These are phyloP conservation scores for Achlya flavicornis DNA, from an alignment of 2,888 invertebrate genomes.

Conservation along the genomic window DNA sequence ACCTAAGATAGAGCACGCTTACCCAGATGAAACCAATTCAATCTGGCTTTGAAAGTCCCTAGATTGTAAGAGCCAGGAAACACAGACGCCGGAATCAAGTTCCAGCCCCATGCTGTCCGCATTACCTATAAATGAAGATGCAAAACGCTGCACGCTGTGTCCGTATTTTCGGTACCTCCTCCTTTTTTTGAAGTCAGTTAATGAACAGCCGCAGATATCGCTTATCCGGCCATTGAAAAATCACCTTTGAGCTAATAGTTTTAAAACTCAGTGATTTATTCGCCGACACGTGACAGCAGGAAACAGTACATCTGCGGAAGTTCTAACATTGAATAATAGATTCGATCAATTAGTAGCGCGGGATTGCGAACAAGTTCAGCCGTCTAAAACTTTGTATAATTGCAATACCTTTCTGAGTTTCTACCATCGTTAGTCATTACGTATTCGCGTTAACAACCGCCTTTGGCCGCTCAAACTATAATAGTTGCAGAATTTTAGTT, in stretches of 20 bases:
- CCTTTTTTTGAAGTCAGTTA: too few relatives aligned
- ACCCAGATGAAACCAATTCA: too few relatives aligned
- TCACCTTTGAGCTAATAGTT: background rate
- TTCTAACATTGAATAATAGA: slow-evolving; percentile 69
- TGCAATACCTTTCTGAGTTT: slow-evolving; percentile 58
- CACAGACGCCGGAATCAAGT: too few relatives aligned
- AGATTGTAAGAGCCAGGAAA: too few relatives aligned
- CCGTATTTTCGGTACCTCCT: too few relatives aligned
- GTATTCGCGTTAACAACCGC: slow-evolving; percentile 43
- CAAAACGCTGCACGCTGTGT: too few relatives aligned
- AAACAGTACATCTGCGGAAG: slow-evolving; percentile 47
- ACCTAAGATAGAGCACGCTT: too few relatives aligned
- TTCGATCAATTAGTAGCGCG: slow-evolving; percentile 66
- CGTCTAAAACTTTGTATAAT: slow-evolving; percentile 58
- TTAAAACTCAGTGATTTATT: slow-evolving; percentile 46
- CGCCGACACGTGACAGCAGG: slow-evolving; percentile 43
- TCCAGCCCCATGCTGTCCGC: too few relatives aligned
- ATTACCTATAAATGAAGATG: too few relatives aligned
- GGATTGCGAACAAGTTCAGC: slow-evolving; percentile 50
- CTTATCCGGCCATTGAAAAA: too few relatives aligned
- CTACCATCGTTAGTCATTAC: slow-evolving; percentile 51
- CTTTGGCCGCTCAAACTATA: slow-evolving; percentile 16
- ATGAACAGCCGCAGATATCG: too few relatives aligned
- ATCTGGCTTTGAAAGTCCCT: too few relatives aligned
- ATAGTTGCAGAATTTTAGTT: slow-evolving; percentile 8